phyloP scores from a whole-genome alignment of 2,113 vertebrate species.

The Plestiodon gilberti region DNA sequence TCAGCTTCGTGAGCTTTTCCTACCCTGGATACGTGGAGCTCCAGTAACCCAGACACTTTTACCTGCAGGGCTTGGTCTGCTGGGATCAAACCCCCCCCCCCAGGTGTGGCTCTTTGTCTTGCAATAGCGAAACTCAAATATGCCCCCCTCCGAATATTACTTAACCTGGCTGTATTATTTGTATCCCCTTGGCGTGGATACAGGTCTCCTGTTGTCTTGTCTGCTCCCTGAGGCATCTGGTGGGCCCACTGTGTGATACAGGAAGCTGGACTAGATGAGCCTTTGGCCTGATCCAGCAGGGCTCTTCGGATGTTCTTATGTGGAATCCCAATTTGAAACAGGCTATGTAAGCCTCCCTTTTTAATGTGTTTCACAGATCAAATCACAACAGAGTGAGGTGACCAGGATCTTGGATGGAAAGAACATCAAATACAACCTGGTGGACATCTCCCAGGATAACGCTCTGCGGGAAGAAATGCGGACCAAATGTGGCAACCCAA shows the following conservation, averaged over 20 bases:
- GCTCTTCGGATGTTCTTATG: no score
- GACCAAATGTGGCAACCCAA: slow-evolving; percentile 85
- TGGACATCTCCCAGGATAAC: slow-evolving; percentile 92
- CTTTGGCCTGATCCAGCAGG: no score
- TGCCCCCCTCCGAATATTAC: no score
- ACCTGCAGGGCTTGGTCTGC: fast-evolving
- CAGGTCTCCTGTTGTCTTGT: no score
- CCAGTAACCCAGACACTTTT: no score
- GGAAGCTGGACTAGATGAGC: no score
- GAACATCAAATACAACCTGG: slow-evolving; percentile 88
- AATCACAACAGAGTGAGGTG: slow-evolving; percentile 93
- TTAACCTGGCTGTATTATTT: no score
- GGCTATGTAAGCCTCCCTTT: background rate
- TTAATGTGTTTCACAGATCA: slow-evolving; percentile 78
- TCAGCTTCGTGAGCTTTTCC: background rate
- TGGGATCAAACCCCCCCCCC: fast-evolving
- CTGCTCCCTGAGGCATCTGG: no score
- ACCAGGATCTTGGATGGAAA: slow-evolving; percentile 92
- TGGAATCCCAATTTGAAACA: background rate
- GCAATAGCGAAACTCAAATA: background rate
- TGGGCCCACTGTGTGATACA: no score
- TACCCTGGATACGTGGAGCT: background rate
- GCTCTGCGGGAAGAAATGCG: slow-evolving; percentile 92
- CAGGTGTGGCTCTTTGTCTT: background rate
- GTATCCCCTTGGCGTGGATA: no score